phyloP scores from a whole-genome alignment of 2,797 vertebrate genomes.

The Perodicticus potto region DNA sequence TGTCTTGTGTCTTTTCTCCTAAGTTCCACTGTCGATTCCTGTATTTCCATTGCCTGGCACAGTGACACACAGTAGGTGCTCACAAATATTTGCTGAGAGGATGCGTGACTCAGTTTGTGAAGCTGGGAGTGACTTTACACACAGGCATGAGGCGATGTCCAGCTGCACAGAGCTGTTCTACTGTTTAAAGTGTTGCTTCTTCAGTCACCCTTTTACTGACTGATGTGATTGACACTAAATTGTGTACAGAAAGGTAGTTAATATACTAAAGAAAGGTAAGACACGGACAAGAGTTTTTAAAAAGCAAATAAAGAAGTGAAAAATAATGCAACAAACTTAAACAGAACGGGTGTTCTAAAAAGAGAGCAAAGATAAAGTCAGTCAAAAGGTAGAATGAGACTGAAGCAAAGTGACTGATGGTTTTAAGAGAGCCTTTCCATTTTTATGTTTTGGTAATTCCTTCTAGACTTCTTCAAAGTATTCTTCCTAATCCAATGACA shows the following conservation, averaged over 20 bases:
- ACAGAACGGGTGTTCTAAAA: not conserved
- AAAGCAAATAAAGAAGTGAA: not conserved
- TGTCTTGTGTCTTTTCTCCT: not conserved
- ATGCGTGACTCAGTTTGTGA: not conserved
- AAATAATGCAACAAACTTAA: not conserved
- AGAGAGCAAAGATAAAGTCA: not conserved
- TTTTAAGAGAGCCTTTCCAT: not conserved
- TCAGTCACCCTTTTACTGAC: not conserved
- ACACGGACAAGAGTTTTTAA: not conserved
- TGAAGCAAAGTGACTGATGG: not conserved
- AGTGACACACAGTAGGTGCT: not conserved
- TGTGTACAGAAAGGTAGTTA: not conserved
- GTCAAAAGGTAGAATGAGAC: not conserved
- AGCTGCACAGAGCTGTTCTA: not conserved
- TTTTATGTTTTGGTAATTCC: not conserved
- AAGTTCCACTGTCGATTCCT: not conserved
- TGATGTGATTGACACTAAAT: not conserved
- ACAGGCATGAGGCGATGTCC: not conserved
- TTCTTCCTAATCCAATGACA: not conserved
- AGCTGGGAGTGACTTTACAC: not conserved
- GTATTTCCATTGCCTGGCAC: not conserved
- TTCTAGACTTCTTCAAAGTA: constrained; percentile 5
- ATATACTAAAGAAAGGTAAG: not conserved
- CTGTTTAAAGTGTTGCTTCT: constrained; percentile 13
- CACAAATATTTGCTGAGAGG: not conserved